A percentile compares a stretch with the other conserved stretches of the same genome.
These are phyloP conservation scores for Heliothis virescens DNA, from an alignment of 1,140 invertebrate species.

Conservation along the genomic window DNA sequence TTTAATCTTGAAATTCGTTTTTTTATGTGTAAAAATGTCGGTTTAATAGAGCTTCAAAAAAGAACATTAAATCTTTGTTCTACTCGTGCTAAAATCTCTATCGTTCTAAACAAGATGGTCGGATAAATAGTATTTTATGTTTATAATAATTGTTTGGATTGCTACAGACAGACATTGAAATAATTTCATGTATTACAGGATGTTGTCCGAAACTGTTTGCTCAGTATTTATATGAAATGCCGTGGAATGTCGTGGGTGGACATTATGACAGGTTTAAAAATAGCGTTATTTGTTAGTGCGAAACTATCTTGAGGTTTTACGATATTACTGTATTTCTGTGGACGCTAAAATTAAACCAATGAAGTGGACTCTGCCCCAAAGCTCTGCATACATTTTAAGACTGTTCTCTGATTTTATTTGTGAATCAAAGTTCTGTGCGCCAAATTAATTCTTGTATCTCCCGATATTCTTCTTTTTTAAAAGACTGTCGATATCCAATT, in stretches of 20 bases:
- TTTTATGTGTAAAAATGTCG: constrained; percentile 13
- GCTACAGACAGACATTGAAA: not conserved
- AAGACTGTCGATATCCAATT: too few relatives aligned
- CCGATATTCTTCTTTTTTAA: not conserved
- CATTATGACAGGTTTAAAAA: constrained; percentile 52
- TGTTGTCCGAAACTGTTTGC: constrained; percentile 8
- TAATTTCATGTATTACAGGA: constrained; percentile 14
- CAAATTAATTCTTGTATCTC: not conserved
- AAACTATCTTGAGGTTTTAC: constrained; percentile 51
- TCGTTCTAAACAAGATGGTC: too few relatives aligned
- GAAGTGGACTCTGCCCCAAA: constrained; percentile 39
- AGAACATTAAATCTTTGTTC: not conserved
- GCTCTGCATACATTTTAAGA: constrained; percentile 15
- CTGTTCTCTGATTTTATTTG: not conserved
- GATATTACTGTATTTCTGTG: constrained; percentile 53
- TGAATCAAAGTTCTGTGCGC: too few relatives aligned
- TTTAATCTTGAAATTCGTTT: constrained; percentile 33
- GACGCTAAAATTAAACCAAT: constrained; percentile 48
- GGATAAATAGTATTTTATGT: not conserved
- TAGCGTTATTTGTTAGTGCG: constrained; percentile 51
- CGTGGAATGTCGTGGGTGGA: constrained; percentile 50
- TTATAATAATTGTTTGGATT: constrained; percentile 1
- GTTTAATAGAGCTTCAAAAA: constrained; percentile 15
- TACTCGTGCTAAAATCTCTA: too few relatives aligned
- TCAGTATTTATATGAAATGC: constrained; percentile 28